phyloP scores from a whole-genome alignment of 2,888 invertebrate genomes.

The Morpho deidamia region DNA sequence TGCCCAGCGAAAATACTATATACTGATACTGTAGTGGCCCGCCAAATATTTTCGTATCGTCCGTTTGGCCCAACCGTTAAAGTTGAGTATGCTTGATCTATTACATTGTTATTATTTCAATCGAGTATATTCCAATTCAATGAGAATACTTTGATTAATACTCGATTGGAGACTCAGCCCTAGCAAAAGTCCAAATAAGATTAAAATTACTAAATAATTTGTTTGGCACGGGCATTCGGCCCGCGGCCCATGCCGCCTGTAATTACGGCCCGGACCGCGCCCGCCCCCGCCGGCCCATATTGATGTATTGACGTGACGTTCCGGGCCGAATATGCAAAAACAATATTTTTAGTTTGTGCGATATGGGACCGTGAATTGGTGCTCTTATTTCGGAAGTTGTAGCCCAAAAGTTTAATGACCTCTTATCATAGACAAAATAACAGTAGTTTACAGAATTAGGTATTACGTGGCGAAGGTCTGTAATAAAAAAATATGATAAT shows the following conservation, averaged over 20 bases:
- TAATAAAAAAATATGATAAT: too few species aligned
- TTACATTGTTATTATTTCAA: neutral
- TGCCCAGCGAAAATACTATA: too few species aligned
- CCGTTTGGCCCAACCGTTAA: too few species aligned
- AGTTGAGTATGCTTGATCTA: too few species aligned
- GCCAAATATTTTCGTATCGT: too few species aligned
- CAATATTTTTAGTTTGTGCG: constrained; percentile 31
- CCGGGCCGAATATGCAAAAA: constrained; percentile 37
- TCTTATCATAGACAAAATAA: neutral
- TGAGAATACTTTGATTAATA: neutral
- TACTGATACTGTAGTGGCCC: too few species aligned
- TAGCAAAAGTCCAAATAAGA: constrained; percentile 67
- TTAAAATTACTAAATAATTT: constrained; percentile 74
- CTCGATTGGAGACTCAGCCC: constrained; percentile 35
- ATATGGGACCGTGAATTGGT: constrained; percentile 5
- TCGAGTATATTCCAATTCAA: neutral
- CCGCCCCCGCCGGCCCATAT: constrained; percentile 50
- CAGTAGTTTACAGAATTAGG: too few species aligned
- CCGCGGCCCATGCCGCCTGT: constrained; percentile 58
- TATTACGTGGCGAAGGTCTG: too few species aligned
- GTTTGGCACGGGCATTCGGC: constrained; percentile 54
- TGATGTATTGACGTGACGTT: constrained; percentile 64
- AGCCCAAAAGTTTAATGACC: constrained; percentile 18
- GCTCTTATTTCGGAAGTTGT: constrained; percentile 21
- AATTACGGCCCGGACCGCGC: constrained; percentile 60